phyloP scores from a whole-genome alignment of 92 coral and sea anemone genomes.

The Porites rus region DNA sequence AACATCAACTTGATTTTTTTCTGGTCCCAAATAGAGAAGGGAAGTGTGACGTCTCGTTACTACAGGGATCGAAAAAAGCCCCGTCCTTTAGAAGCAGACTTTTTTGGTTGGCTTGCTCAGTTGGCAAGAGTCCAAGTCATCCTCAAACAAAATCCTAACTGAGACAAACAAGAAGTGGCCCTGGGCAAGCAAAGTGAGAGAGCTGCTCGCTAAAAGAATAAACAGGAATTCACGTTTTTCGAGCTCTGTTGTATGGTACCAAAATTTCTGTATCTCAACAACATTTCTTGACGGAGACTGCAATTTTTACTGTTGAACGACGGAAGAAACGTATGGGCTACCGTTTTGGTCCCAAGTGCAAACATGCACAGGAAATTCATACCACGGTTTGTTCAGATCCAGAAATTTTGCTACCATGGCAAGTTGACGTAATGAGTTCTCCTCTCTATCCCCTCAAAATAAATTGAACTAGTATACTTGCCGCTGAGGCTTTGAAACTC shows the following conservation, averaged over 20 bases:
- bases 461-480: not conserved
- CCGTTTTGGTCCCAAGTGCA: not conserved
- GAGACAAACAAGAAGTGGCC: too few relatives aligned
- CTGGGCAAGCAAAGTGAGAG: too few relatives aligned
- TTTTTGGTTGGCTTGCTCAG: not conserved
- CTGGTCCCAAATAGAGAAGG: not conserved
- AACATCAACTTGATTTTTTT: not conserved
- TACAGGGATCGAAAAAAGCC: not conserved
- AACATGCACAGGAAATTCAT: not conserved
- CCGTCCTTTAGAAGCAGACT: not conserved
- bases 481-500: not conserved
- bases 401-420: too few relatives aligned
- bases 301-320: not conserved
- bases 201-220: not conserved
- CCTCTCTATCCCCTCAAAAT: not conserved
- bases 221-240: not conserved
- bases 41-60: too few relatives aligned
- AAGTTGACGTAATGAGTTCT: not conserved
- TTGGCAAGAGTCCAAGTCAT: not conserved
- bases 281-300: slow-evolving; percentile 4
- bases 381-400: not conserved
- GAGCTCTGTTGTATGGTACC: not conserved
- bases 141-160: too few relatives aligned
- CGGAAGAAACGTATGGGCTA: not conserved
- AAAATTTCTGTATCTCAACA: not conserved